A percentile compares a stretch with the other conserved stretches of the same genome.
Evolutionary conservation across 2,888 invertebrate genomes (phyloP).

Genomic region (Ormyrus nitidulus): DNA sequence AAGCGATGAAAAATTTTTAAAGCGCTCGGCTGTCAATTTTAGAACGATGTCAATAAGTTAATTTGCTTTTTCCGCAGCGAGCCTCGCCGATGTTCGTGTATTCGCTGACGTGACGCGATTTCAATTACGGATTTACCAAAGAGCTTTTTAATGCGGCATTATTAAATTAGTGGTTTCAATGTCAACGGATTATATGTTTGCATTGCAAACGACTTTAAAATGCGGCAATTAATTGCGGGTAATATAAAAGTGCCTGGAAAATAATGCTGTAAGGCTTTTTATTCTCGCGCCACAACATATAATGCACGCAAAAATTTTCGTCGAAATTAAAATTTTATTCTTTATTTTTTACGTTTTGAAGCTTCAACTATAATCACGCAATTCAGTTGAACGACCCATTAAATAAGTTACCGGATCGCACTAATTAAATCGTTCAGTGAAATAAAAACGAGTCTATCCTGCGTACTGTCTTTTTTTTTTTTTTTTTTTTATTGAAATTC

Average conservation of each 20-base stretch:
- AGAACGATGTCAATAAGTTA: slow-evolving; percentile 9
- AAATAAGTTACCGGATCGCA: not conserved
- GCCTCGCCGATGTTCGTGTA: not conserved
- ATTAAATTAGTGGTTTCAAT: not conserved
- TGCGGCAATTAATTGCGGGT: too few relatives aligned
- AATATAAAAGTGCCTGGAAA: too few relatives aligned
- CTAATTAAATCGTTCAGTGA: slow-evolving; percentile 3
- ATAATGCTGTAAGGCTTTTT: too few relatives aligned
- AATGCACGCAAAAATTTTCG: too few relatives aligned
- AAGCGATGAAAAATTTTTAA: slow-evolving; percentile 17
- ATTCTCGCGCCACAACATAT: too few relatives aligned
- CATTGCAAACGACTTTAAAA: too few relatives aligned
- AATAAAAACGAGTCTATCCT: not conserved
- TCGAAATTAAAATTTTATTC: too few relatives aligned
- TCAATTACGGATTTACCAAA: slow-evolving; percentile 20
- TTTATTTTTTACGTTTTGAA: too few relatives aligned
- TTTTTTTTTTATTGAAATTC: not conserved
- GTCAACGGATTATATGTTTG: too few relatives aligned
- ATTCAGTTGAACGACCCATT: too few relatives aligned
- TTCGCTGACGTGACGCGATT: slow-evolving; percentile 12
- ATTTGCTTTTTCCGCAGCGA: slow-evolving; percentile 9
- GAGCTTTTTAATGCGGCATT: slow-evolving; percentile 12
- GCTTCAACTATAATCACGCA: too few relatives aligned
- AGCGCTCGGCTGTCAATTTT: slow-evolving; percentile 28
- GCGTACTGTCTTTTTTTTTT: not conserved